These are phyloP conservation scores for Thymelicus lineola DNA, from an alignment of 2,888 invertebrate species.

Conservation along the genomic window DNA sequence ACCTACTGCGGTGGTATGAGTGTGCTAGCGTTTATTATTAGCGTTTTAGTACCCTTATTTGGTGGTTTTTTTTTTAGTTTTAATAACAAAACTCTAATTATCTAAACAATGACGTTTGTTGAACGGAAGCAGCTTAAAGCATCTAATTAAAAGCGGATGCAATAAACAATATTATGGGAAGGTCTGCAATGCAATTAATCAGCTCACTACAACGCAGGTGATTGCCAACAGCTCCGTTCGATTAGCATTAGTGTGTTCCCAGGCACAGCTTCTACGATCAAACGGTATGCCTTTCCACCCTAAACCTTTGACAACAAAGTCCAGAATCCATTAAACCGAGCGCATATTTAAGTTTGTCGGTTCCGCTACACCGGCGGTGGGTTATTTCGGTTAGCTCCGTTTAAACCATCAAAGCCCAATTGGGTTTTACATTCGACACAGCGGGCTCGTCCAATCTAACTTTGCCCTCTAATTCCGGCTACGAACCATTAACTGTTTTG, in stretches of 20 bases:
- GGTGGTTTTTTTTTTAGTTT: no score
- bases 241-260: conserved; percentile 64
- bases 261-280: conserved; percentile 39
- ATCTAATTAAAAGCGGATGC: conserved; percentile 43
- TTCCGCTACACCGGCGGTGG: conserved; percentile 56
- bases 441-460: conserved; percentile 73
- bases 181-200: conserved; percentile 73
- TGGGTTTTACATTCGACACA: conserved; percentile 76
- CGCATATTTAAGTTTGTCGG: conserved; percentile 39
- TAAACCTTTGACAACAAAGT: conserved; percentile 46
- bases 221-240: conserved; percentile 75
- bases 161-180: conserved; percentile 60
- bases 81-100: no score
- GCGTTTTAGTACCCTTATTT: no score
- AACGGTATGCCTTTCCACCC: conserved; percentile 1
- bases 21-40: no score
- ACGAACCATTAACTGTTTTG: conserved; percentile 50
- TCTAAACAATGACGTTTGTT: no score
- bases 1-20: no score
- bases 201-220: conserved; percentile 75
- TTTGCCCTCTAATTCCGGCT: conserved; percentile 62
- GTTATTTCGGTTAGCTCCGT: conserved; percentile 71
- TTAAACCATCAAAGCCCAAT: conserved; percentile 79
- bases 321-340: conserved; percentile 41
- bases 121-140: background rate